A percentile compares a stretch with the other conserved stretches of the same genome.
phyloP scores from a whole-genome alignment of 2,797 vertebrate species.

The Pangasius larnaudii region DNA sequence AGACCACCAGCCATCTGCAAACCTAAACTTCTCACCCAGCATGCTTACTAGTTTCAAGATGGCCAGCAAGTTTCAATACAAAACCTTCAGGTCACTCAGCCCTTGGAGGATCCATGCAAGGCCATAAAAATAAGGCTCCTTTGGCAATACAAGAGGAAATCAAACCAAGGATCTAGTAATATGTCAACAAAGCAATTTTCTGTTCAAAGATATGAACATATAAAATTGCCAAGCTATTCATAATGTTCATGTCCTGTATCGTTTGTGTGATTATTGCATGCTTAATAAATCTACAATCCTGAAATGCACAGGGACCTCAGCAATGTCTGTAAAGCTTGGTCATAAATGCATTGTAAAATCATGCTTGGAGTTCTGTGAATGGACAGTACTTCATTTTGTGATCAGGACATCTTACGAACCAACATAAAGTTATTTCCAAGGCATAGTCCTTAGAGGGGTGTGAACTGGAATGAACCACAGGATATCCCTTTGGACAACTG shows the following conservation, averaged over 20 bases:
- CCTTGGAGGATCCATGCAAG: not conserved
- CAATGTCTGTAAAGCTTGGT: not conserved
- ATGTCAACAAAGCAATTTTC: not conserved
- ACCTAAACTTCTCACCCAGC: not conserved
- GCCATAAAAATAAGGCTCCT: not conserved
- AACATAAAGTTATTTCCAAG: not conserved
- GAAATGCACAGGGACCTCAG: not conserved
- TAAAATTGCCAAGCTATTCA: not conserved
- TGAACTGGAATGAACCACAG: not conserved
- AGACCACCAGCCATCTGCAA: not conserved
- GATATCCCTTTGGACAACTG: not conserved
- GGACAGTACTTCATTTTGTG: not conserved
- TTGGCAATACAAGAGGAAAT: not conserved
- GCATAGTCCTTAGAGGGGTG: not conserved
- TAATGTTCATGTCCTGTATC: not conserved
- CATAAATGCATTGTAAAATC: not conserved
- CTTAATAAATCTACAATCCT: not conserved
- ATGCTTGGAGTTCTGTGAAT: not conserved
- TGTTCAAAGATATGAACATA: not conserved
- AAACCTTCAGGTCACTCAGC: not conserved
- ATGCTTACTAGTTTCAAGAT: not conserved
- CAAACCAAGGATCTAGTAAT: not conserved
- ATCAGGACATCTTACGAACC: not conserved
- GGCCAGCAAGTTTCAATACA: not conserved
- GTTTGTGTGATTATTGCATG: not conserved